These are phyloP conservation scores for Ambastaia sidthimunki DNA, from an alignment of 2,797 vertebrate genomes.

Conservation along the genomic window DNA sequence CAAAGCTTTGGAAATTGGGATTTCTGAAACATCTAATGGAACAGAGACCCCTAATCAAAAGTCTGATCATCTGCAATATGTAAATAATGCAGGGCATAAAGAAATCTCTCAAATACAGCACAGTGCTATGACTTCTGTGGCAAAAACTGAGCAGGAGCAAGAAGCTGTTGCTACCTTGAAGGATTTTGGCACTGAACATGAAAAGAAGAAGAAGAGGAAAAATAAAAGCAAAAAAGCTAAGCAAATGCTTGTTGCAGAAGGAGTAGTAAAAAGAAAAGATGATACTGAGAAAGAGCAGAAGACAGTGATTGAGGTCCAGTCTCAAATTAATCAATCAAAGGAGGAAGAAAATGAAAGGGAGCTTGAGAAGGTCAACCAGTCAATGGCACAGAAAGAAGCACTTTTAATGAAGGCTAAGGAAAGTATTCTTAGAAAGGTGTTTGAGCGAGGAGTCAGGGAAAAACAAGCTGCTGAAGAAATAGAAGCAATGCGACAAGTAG, in stretches of 20 bases:
- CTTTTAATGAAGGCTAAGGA: constrained; percentile 79
- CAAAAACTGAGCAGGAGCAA: constrained; percentile 10
- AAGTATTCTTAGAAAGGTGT: constrained; percentile 79
- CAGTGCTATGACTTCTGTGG: neutral
- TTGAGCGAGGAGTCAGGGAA: constrained; percentile 75
- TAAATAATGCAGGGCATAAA: constrained; percentile 13
- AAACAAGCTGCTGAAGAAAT: constrained; percentile 78
- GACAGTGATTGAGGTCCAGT: constrained; percentile 21
- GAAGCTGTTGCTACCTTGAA: constrained; percentile 33
- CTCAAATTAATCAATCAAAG: constrained; percentile 45
- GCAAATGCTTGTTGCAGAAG: constrained; percentile 35
- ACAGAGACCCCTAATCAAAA: neutral
- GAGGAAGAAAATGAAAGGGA: constrained; percentile 45
- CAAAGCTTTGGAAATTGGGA: neutral
- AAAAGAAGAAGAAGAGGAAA: constrained; percentile 58
- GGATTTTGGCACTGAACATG: constrained; percentile 48
- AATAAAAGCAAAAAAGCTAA: constrained; percentile 55
- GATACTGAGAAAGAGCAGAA: constrained; percentile 43
- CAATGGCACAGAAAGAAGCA: constrained; percentile 70
- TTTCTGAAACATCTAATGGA: constrained; percentile 11
- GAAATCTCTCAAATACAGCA: constrained; percentile 2
- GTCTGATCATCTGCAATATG: neutral
- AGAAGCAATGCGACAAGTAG: constrained; percentile 69
- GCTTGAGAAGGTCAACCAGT: constrained; percentile 63
- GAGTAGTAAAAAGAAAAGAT: constrained; percentile 25